Percentiles rank a stretch among this genome's conserved stretches.
phyloP scores from a whole-genome alignment of 2,797 vertebrate genomes.

The Coracias cyanogaster region DNA sequence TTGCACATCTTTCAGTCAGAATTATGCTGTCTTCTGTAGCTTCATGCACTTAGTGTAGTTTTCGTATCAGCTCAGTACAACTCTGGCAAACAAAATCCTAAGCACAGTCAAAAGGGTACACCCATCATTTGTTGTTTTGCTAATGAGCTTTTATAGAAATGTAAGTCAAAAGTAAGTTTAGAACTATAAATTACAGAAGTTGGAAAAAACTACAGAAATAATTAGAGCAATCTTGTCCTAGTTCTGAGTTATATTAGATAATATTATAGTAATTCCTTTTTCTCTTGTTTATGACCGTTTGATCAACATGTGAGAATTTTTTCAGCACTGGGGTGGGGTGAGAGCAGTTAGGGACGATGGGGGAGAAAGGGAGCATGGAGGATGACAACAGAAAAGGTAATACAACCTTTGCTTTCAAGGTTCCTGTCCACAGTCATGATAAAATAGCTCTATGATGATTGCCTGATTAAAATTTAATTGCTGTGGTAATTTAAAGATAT shows the following conservation, averaged over 20 bases:
- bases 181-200: background rate
- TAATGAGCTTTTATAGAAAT: background rate
- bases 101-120: background rate
- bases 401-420: background rate
- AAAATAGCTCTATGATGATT: background rate
- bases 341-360: too few species aligned
- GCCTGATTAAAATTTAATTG: constrained; percentile 42
- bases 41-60: background rate
- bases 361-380: background rate
- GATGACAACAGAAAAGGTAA: background rate
- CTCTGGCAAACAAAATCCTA: background rate
- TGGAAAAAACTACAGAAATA: background rate
- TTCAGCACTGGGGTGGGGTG: background rate
- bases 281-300: background rate
- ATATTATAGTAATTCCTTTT: background rate
- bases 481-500: constrained; percentile 3
- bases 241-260: background rate
- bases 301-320: background rate
- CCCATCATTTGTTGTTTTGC: background rate
- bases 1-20: background rate
- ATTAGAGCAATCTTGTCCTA: background rate
- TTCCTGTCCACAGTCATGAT: background rate
- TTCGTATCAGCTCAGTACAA: background rate
- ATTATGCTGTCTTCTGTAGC: background rate
- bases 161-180: background rate